Conservation (phyloP, 1,140 invertebrate genomes). For the Anagrus nilaparvatae region DNA sequence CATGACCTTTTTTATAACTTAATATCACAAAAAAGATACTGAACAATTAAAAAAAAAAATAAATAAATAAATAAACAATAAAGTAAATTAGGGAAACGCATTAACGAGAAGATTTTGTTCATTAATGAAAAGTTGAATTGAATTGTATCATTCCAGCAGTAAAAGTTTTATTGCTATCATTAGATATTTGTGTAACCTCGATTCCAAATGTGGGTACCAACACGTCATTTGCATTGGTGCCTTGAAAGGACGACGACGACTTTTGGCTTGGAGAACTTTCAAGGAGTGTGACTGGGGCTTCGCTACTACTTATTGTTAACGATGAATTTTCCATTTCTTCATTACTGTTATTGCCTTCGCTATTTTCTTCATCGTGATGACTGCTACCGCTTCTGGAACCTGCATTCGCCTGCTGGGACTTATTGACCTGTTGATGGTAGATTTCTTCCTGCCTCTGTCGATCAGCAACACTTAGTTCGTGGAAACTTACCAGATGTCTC, state of each 20-base stretch:
- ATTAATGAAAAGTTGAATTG: constrained; percentile 40
- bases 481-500: constrained; percentile 53
- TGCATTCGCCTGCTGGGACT: constrained; percentile 24
- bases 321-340: constrained; percentile 17
- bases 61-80: constrained; percentile 11
- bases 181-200: no score
- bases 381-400: constrained; percentile 17
- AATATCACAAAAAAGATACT: constrained; percentile 36
- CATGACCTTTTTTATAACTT: not conserved
- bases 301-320: constrained; percentile 20
- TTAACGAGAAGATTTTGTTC: constrained; percentile 12
- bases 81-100: not conserved
- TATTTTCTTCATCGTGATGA: constrained; percentile 16
- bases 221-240: not conserved
- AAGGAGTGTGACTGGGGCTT: no score
- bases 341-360: constrained; percentile 7
- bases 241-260: not conserved
- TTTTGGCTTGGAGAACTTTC: no score
- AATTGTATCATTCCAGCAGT: constrained; percentile 35
- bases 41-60: constrained; percentile 23
- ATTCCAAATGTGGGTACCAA: no score
- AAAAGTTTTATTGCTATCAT: constrained; percentile 35
- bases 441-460: constrained; percentile 39
- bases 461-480: constrained; percentile 42
- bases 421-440: constrained; percentile 37